Conservation (phyloP, 1,140 invertebrate genomes). For the Notospermus geniculatus region DNA sequence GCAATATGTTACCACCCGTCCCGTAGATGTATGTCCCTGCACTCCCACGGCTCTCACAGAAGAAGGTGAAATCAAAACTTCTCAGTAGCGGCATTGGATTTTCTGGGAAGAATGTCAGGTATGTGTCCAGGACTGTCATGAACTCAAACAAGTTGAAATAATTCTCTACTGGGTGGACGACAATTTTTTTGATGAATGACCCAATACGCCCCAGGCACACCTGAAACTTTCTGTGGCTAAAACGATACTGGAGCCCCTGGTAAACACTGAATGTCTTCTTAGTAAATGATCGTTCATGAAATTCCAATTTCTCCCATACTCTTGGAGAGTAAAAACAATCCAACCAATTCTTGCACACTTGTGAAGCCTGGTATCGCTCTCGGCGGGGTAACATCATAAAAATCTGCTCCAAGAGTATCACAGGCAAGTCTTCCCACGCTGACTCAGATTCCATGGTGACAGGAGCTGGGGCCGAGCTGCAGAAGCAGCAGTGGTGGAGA, state of each 20-base stretch:
- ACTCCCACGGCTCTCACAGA: constrained; percentile 64
- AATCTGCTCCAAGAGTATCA: background rate
- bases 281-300: background rate
- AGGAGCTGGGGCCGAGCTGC: no score
- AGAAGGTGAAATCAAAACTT: constrained; percentile 70
- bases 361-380: constrained; percentile 1
- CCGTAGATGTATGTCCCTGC: constrained; percentile 63
- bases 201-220: constrained; percentile 70
- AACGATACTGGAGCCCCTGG: background rate
- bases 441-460: no score
- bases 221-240: constrained; percentile 40
- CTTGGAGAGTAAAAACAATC: background rate
- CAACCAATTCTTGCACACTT: background rate
- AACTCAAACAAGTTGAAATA: constrained; percentile 76
- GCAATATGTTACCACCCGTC: constrained; percentile 66
- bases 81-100: constrained; percentile 43
- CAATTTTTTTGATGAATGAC: constrained; percentile 63
- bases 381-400: background rate
- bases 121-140: constrained; percentile 61
- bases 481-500: no score
- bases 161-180: constrained; percentile 72
- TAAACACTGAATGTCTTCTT: background rate
- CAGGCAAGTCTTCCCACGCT: constrained; percentile 3
- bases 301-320: background rate
- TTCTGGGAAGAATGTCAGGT: constrained; percentile 39